Conservation (phyloP, 2,797 vertebrate species). For the Chiloscyllium punctatum region DNA sequence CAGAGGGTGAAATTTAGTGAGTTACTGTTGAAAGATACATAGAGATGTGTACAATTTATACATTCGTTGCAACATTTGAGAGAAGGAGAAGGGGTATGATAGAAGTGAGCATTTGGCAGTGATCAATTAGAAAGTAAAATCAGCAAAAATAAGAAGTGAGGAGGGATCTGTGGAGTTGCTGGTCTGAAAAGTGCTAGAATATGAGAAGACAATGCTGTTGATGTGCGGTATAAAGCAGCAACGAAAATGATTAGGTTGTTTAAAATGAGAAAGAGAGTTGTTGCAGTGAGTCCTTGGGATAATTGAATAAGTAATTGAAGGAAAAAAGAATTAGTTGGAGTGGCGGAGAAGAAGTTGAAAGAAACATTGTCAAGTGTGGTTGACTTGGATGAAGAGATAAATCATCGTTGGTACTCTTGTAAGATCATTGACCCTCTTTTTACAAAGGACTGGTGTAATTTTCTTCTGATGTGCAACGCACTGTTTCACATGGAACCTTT, state of each 20-base stretch:
- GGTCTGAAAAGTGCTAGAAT: background rate
- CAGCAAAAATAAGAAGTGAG: background rate
- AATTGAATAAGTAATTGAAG: background rate
- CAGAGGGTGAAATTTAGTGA: background rate
- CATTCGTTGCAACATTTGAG: background rate
- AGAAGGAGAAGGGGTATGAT: background rate
- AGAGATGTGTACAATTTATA: background rate
- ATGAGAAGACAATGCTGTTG: background rate
- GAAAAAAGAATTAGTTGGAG: background rate
- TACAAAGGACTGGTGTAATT: background rate
- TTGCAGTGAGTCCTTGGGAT: background rate
- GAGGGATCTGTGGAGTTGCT: background rate
- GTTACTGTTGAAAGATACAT: background rate
- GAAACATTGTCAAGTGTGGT: background rate
- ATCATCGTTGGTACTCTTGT: background rate
- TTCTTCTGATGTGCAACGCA: no score
- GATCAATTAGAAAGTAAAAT: background rate
- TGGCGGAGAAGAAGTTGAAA: background rate
- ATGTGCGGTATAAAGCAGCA: background rate
- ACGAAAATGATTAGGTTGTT: background rate
- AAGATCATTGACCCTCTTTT: background rate
- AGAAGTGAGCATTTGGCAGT: background rate
- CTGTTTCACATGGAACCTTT: no score
- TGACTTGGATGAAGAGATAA: background rate
- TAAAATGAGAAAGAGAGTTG: background rate